Evolutionary conservation across 2,888 invertebrate genomes (phyloP).

Genomic region (Hecatera dysodea): DNA sequence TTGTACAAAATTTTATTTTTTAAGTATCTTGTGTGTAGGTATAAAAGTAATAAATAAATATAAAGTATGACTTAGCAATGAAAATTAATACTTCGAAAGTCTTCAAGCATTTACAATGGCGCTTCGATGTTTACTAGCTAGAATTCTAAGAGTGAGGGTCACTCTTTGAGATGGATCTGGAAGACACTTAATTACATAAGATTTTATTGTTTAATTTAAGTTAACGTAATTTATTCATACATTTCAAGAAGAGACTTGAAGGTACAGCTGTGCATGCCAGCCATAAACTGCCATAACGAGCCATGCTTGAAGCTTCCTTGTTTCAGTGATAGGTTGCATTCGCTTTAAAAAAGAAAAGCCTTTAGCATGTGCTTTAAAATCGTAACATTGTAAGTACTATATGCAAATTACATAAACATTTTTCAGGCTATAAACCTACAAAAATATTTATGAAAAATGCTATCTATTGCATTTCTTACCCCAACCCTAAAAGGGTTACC

Average conservation of each 20-base stretch:
- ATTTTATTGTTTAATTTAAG: not conserved
- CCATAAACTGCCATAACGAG: no score
- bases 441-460: not conserved
- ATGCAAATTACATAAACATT: not conserved
- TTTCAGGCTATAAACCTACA: not conserved
- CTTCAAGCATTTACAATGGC: not conserved
- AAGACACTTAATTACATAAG: not conserved
- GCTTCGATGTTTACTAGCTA: not conserved
- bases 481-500: not conserved
- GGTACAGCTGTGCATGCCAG: no score
- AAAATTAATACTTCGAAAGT: constrained; percentile 10
- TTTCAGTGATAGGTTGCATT: no score
- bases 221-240: not conserved
- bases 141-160: constrained; percentile 2
- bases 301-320: no score
- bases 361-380: not conserved
- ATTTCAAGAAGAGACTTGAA: no score
- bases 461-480: not conserved
- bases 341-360: not conserved
- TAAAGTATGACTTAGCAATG: not conserved
- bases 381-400: not conserved
- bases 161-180: not conserved
- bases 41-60: no score
- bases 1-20: no score
- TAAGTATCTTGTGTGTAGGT: no score